Conservation (phyloP, 2,888 invertebrate genomes). For the Lasioglossum lativentre region DNA sequence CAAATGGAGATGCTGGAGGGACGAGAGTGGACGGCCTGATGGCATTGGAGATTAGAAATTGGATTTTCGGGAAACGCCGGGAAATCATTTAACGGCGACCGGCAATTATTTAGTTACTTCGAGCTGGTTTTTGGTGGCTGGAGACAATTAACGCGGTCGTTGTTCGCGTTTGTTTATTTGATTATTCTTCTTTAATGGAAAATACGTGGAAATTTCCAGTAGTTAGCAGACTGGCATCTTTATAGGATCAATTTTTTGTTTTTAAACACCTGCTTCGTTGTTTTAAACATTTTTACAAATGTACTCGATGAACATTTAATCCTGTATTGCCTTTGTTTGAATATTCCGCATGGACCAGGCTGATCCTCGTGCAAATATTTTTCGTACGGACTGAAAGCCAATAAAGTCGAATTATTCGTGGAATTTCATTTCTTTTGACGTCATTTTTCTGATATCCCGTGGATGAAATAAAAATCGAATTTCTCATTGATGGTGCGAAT, state of each 20-base stretch:
- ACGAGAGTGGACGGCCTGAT: conserved; percentile 8
- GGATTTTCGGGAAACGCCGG: conserved; percentile 28
- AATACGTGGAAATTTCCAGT: too few species aligned
- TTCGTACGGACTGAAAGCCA: not conserved
- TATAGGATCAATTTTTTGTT: too few species aligned
- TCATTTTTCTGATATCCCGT: not conserved
- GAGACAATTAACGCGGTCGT: not conserved
- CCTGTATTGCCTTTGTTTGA: not conserved
- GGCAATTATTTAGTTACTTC: not conserved
- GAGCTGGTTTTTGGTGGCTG: not conserved
- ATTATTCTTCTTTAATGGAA: not conserved
- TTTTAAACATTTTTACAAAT: too few species aligned
- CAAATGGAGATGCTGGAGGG: not conserved
- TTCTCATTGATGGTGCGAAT: too few species aligned
- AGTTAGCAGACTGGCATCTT: too few species aligned
- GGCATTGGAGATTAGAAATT: conserved; percentile 40
- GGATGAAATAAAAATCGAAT: too few species aligned
- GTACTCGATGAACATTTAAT: not conserved
- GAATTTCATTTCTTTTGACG: not conserved
- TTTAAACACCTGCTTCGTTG: too few species aligned
- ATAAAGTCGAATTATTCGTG: not conserved
- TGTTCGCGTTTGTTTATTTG: not conserved
- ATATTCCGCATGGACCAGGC: not conserved
- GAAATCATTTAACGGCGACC: not conserved
- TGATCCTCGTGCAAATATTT: too few species aligned